Percentiles rank a stretch among this genome's conserved stretches.
These are phyloP conservation scores for Agonopterix arenella DNA, from an alignment of 2,888 invertebrate species.

Conservation along the genomic window DNA sequence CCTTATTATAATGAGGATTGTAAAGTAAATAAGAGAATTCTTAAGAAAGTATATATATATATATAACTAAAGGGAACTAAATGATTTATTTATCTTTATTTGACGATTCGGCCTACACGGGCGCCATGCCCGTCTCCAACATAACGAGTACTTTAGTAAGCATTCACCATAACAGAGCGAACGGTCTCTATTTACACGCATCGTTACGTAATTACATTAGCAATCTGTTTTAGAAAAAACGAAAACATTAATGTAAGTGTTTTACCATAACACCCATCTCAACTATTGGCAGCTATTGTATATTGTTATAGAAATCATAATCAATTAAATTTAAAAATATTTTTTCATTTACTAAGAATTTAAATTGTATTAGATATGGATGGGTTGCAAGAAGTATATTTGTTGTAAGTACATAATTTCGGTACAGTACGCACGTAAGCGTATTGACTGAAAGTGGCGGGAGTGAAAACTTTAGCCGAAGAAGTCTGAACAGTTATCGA, in stretches of 20 bases:
- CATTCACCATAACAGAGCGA: slow-evolving; percentile 2
- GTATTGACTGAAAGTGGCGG: background rate
- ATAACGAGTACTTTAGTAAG: background rate
- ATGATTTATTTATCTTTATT: slow-evolving; percentile 46
- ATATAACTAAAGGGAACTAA: slow-evolving; percentile 35
- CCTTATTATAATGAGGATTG: slow-evolving; percentile 60
- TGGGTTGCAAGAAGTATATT: slow-evolving; percentile 13
- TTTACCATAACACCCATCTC: slow-evolving; percentile 41
- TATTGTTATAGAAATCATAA: slow-evolving; percentile 22
- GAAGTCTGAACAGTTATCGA: slow-evolving; percentile 43
- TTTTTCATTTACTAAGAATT: slow-evolving; percentile 14
- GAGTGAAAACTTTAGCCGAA: slow-evolving; percentile 33
- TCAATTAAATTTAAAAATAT: slow-evolving; percentile 12
- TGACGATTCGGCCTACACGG: slow-evolving; percentile 61
- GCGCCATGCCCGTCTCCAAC: slow-evolving; percentile 11
- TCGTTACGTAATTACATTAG: no score
- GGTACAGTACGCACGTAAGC: background rate
- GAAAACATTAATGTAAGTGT: background rate
- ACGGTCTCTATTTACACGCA: slow-evolving; percentile 4
- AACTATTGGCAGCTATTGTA: slow-evolving; percentile 63
- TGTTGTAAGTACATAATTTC: background rate
- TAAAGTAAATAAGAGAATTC: slow-evolving; percentile 51
- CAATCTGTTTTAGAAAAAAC: no score
- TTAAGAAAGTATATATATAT: slow-evolving; percentile 60
- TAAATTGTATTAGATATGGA: slow-evolving; percentile 7